phyloP scores from a whole-genome alignment of 2,113 vertebrate species.

The Siniperca chuatsi region DNA sequence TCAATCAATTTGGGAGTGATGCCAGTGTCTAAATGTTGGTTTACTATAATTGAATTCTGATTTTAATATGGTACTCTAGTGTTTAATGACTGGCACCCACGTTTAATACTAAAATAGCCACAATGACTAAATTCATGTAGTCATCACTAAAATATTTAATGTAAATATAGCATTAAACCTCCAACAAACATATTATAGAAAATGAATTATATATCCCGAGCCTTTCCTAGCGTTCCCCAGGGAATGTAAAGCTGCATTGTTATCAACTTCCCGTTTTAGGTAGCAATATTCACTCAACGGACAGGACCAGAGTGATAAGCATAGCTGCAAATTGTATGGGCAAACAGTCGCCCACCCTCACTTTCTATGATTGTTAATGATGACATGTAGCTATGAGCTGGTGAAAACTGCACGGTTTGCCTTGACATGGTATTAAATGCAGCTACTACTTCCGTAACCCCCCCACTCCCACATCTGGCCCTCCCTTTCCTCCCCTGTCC shows the following conservation, averaged over 20 bases:
- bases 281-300: not conserved
- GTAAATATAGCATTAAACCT: not conserved
- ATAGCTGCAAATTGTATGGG: not conserved
- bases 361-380: conserved; percentile 15
- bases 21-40: not conserved
- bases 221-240: conserved; percentile 28
- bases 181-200: not conserved
- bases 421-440: conserved; percentile 48
- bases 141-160: not conserved
- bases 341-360: not conserved
- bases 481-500: conserved; percentile 46
- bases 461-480: conserved; percentile 12
- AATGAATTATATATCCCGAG: not conserved
- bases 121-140: not conserved
- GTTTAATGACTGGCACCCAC: not conserved
- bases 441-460: conserved; percentile 45
- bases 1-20: not conserved
- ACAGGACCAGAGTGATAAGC: conserved; percentile 22
- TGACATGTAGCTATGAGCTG: not conserved
- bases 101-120: not conserved
- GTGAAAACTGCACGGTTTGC: conserved; percentile 64
- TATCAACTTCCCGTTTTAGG: conserved; percentile 63
- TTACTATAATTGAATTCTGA: not conserved
- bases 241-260: conserved; percentile 38
- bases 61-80: not conserved